Evolutionary conservation across 2,888 invertebrate genomes (phyloP).

Genomic region (Drosophila picticornis): DNA sequence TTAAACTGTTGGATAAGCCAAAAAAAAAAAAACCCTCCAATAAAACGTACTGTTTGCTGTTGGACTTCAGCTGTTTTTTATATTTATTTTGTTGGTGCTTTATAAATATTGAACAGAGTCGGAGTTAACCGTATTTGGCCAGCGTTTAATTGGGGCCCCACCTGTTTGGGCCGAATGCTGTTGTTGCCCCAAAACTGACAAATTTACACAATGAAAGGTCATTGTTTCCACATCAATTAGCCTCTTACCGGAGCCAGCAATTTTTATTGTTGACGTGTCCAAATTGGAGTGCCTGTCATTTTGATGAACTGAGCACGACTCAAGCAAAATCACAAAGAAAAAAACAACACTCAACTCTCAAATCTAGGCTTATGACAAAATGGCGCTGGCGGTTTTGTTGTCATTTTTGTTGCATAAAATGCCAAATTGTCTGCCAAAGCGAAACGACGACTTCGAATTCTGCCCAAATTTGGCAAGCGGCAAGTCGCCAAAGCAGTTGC

Average conservation of each 20-base stretch:
- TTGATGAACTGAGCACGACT: constrained; percentile 61
- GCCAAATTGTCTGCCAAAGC: constrained; percentile 75
- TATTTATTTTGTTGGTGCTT: constrained; percentile 5
- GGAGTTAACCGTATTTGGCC: constrained; percentile 59
- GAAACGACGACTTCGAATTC: constrained; percentile 45
- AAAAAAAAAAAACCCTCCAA: not conserved
- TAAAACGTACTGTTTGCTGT: not conserved
- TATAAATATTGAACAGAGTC: constrained; percentile 44
- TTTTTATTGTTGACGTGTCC: constrained; percentile 43
- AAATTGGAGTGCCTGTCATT: constrained; percentile 63
- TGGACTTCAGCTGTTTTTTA: constrained; percentile 4
- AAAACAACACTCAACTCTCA: constrained; percentile 8
- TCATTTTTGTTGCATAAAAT: constrained; percentile 68
- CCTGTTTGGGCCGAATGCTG: constrained; percentile 32
- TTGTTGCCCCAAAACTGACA: constrained; percentile 59
- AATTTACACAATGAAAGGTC: constrained; percentile 77
- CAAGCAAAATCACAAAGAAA: not conserved
- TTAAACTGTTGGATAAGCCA: not conserved
- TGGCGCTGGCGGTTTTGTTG: constrained; percentile 33
- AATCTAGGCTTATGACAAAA: constrained; percentile 60
- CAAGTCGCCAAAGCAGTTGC: constrained; percentile 59
- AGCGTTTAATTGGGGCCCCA: constrained; percentile 50
- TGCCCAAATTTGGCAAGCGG: constrained; percentile 74
- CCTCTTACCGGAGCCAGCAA: constrained; percentile 42
- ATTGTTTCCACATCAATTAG: constrained; percentile 80